These are phyloP conservation scores for Premnoplex brunnescens DNA, from an alignment of 2,797 vertebrate genomes.

Conservation along the genomic window DNA sequence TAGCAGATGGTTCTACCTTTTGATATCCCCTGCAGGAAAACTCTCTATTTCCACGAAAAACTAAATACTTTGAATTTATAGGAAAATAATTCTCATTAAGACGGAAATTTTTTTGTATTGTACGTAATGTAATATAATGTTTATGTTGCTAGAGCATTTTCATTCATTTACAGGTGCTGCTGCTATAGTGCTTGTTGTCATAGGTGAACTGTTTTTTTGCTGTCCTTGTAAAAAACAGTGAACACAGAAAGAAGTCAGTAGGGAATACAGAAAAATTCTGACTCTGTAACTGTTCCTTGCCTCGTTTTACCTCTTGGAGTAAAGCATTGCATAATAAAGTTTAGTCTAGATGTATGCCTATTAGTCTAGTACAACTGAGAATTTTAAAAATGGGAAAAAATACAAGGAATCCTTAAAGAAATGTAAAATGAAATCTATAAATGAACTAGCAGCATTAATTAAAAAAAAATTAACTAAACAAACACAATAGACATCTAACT, in stretches of 20 bases:
- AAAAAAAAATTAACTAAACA: neutral
- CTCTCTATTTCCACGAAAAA: conserved; percentile 26
- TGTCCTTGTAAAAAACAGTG: neutral
- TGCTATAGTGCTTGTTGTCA: neutral
- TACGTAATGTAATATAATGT: neutral
- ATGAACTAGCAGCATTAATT: neutral
- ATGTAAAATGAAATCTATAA: neutral
- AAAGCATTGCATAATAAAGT: neutral
- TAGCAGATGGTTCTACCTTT: conserved; percentile 38
- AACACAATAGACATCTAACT: neutral
- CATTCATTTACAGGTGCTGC: neutral
- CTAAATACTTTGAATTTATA: conserved; percentile 4
- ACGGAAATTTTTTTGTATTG: neutral
- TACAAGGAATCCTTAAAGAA: neutral
- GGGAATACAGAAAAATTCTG: neutral
- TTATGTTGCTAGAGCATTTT: neutral
- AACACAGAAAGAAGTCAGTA: neutral
- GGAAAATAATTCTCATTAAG: neutral
- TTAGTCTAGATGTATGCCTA: neutral
- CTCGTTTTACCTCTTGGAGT: neutral
- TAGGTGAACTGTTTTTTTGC: neutral
- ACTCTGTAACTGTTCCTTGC: neutral
- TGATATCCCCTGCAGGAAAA: conserved; percentile 33
- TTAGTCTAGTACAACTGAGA: neutral
- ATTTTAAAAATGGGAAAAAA: neutral